Evolutionary conservation across 2,797 vertebrate genomes (phyloP).

Genomic region (Sebastes trivittatus): DNA sequence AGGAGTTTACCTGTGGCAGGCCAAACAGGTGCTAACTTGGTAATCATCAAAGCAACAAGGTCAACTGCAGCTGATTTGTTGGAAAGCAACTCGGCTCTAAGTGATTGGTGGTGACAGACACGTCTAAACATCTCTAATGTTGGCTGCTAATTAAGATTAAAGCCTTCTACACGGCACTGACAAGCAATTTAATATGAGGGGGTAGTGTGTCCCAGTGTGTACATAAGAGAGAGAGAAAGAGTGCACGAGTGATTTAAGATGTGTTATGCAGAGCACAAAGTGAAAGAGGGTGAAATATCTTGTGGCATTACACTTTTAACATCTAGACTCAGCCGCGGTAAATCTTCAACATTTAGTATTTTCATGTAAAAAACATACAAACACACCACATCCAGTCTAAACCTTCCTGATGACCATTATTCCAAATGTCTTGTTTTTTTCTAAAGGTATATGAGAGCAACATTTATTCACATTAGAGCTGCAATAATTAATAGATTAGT

Average conservation of each 20-base stretch:
- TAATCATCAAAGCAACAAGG: constrained; percentile 36
- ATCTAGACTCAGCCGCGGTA: not conserved
- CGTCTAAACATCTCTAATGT: constrained; percentile 69
- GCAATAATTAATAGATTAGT: too few species aligned
- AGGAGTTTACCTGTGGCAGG: constrained; percentile 40
- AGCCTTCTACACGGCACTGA: constrained; percentile 48
- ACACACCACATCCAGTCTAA: not conserved
- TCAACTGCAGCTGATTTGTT: constrained; percentile 42
- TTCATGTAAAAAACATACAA: not conserved
- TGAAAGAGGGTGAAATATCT: constrained; percentile 45
- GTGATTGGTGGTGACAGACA: constrained; percentile 64
- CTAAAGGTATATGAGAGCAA: not conserved
- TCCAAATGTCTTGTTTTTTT: not conserved
- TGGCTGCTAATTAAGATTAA: constrained; percentile 68
- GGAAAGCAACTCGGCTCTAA: constrained; percentile 33
- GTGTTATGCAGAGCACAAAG: constrained; percentile 2
- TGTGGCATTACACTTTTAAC: constrained; percentile 35
- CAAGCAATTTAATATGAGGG: constrained; percentile 35
- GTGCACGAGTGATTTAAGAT: not conserved
- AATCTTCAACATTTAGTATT: constrained; percentile 6
- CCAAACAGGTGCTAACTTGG: constrained; percentile 44
- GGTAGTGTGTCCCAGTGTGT: constrained; percentile 18
- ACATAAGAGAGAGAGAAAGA: not conserved
- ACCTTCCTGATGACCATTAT: not conserved
- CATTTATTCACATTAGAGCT: not conserved